Percentiles rank a stretch among this genome's conserved stretches.
These are phyloP conservation scores for Calypte anna DNA, from an alignment of 2,113 vertebrate genomes.

Conservation along the genomic window DNA sequence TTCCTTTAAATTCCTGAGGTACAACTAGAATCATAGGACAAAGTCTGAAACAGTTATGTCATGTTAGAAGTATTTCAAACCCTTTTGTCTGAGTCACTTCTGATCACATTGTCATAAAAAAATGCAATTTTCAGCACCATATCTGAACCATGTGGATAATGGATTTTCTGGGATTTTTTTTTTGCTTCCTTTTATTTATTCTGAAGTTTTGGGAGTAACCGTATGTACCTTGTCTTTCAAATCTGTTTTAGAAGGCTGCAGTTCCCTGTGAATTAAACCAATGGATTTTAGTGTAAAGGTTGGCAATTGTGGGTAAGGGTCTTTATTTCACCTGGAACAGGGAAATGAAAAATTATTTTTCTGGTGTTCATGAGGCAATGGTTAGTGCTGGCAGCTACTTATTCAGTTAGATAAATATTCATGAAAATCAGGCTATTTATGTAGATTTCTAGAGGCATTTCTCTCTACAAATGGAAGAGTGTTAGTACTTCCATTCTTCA, in stretches of 20 bases:
- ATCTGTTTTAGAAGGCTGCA: neutral
- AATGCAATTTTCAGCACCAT: neutral
- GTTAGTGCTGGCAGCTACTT: neutral
- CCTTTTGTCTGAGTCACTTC: fast-evolving
- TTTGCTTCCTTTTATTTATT: neutral
- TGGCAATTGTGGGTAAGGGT: neutral
- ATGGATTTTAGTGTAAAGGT: neutral
- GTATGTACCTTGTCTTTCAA: neutral
- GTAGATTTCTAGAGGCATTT: neutral
- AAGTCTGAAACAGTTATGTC: neutral
- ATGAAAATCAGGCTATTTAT: neutral
- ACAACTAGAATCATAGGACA: neutral
- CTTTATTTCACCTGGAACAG: neutral
- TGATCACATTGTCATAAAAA: neutral
- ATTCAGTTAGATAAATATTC: neutral
- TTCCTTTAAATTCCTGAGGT: neutral
- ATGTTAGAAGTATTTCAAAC: neutral
- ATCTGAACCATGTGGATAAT: neutral
- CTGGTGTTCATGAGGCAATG: neutral
- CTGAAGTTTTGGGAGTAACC: neutral
- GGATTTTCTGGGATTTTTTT: fast-evolving
- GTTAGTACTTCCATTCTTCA: neutral
- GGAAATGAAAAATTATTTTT: constrained; percentile 3
- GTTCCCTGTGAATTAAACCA: neutral
- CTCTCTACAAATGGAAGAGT: neutral